Evolutionary conservation across 2,113 vertebrate species (phyloP).

Genomic region (Podarcis muralis): DNA sequence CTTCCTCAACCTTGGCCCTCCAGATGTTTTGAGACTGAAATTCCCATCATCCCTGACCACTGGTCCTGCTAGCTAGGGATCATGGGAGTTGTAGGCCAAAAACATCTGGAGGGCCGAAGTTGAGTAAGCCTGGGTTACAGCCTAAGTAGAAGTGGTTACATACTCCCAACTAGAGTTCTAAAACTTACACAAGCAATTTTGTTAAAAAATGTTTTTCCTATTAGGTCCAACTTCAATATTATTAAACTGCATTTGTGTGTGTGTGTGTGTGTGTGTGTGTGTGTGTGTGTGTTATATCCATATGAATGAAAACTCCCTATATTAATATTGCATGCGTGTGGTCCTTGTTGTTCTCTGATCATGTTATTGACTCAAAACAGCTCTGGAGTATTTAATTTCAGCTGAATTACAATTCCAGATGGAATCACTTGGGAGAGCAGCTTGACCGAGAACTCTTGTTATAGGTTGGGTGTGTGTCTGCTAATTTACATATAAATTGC

Average conservation of each 20-base stretch:
- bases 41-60: too few species aligned
- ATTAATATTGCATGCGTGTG: not conserved
- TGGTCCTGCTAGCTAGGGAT: too few species aligned
- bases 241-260: too few species aligned
- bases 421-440: not conserved
- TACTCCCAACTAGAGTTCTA: not conserved
- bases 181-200: not conserved
- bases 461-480: not conserved
- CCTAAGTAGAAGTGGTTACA: conserved; percentile 12
- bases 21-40: too few species aligned
- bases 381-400: not conserved
- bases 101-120: too few species aligned
- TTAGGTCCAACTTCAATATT: not conserved
- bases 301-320: not conserved
- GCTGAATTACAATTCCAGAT: not conserved
- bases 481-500: not conserved
- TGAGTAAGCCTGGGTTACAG: not conserved
- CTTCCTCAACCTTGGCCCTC: too few species aligned
- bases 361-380: not conserved
- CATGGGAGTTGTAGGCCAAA: too few species aligned
- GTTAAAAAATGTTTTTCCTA: not conserved
- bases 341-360: not conserved
- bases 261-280: not conserved
- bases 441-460: not conserved
- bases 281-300: not conserved